Evolutionary conservation across 2,888 invertebrate genomes (phyloP).

Genomic region (Drosophila mercatorum): DNA sequence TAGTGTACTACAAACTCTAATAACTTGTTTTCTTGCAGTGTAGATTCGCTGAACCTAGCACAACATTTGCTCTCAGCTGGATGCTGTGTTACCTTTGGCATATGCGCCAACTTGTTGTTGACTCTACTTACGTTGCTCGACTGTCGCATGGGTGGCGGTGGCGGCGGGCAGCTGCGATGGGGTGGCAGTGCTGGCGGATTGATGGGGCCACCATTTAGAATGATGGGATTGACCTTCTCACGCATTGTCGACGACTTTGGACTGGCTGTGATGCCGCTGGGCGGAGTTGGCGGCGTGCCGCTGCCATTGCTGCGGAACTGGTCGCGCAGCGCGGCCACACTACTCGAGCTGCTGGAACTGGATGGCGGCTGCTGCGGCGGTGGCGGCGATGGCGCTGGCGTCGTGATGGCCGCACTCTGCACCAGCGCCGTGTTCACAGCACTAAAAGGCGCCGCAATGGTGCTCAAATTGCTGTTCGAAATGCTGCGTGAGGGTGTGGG

Average conservation of each 20-base stretch:
- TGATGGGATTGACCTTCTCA: slow-evolving; percentile 77
- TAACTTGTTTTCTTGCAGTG: slow-evolving; percentile 28
- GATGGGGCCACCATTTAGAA: slow-evolving; percentile 79
- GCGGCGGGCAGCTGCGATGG: slow-evolving; percentile 84
- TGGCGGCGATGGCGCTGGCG: slow-evolving; percentile 67
- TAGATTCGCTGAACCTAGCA: slow-evolving; percentile 2
- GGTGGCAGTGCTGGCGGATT: slow-evolving; percentile 84
- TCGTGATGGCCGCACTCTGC: slow-evolving; percentile 59
- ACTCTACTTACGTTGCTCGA: slow-evolving; percentile 82
- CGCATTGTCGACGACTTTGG: slow-evolving; percentile 63
- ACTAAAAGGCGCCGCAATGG: slow-evolving; percentile 69
- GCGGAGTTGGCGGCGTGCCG: slow-evolving; percentile 66
- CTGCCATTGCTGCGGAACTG: slow-evolving; percentile 81
- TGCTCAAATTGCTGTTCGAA: slow-evolving; percentile 83
- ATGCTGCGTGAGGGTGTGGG: slow-evolving; percentile 84
- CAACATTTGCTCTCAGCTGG: neutral
- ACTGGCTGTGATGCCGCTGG: slow-evolving; percentile 58
- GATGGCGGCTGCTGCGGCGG: slow-evolving; percentile 66
- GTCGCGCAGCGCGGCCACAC: slow-evolving; percentile 83
- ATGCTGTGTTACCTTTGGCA: slow-evolving; percentile 42
- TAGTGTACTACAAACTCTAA: neutral
- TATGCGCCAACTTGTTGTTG: slow-evolving; percentile 55
- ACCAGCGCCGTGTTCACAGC: slow-evolving; percentile 77
- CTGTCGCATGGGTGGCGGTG: slow-evolving; percentile 84
- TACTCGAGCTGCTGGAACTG: slow-evolving; percentile 78